phyloP scores from a whole-genome alignment of 2,797 vertebrate species.

The Vultur gryphus region DNA sequence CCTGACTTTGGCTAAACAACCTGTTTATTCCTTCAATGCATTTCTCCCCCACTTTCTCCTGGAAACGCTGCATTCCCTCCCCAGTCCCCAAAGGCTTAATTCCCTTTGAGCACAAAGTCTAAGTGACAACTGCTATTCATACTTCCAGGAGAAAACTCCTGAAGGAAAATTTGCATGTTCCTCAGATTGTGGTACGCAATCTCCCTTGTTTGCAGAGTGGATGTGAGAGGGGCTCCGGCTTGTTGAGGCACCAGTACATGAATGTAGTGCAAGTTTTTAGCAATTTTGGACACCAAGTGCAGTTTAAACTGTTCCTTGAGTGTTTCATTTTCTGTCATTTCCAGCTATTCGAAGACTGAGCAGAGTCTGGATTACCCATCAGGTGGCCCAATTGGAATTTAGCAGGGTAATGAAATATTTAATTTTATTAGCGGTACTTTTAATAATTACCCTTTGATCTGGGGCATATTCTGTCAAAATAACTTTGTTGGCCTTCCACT shows the following conservation, averaged over 20 bases:
- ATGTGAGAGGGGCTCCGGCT: background rate
- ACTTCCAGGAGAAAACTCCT: background rate
- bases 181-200: accelerated
- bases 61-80: background rate
- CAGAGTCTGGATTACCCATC: background rate
- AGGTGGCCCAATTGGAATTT: background rate
- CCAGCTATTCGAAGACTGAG: background rate
- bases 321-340: background rate
- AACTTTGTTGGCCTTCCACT: background rate
- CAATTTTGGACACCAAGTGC: background rate
- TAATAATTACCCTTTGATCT: background rate
- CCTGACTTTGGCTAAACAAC: background rate
- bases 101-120: background rate
- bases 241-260: background rate
- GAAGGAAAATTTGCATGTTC: background rate
- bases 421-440: background rate
- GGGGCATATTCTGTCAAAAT: background rate
- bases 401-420: background rate
- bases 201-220: background rate
- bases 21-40: background rate
- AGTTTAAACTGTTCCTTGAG: background rate
- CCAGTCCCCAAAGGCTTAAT: background rate
- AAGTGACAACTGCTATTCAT: background rate
- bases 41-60: background rate
- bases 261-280: background rate